phyloP scores from a whole-genome alignment of 2,888 invertebrate species.

The Phorcus lineatus region DNA sequence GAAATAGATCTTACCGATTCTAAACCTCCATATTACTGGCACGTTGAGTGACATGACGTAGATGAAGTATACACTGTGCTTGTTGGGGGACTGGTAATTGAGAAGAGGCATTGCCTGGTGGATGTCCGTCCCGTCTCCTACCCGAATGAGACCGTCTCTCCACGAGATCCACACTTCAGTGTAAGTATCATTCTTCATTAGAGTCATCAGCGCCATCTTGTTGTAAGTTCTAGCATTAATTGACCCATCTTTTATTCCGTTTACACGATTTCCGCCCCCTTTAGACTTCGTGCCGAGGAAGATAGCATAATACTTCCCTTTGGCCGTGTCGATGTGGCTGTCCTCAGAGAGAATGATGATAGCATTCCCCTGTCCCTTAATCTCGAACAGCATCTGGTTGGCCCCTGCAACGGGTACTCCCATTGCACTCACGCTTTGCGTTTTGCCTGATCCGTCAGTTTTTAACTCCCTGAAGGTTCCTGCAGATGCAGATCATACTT shows the following conservation, averaged over 20 bases:
- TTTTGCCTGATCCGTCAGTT: neutral
- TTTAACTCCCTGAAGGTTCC: neutral
- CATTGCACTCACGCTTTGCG: neutral
- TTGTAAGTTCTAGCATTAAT: neutral
- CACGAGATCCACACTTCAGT: neutral
- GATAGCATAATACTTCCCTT: neutral
- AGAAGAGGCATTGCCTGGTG: neutral
- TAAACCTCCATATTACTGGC: neutral
- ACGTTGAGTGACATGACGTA: neutral
- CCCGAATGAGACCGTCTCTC: neutral
- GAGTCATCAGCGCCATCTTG: neutral
- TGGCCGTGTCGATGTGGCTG: neutral
- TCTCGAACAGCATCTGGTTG: neutral
- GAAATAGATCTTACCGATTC: neutral
- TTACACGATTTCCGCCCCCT: neutral
- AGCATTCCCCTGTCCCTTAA: neutral
- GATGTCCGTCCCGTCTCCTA: neutral
- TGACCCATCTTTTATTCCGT: neutral
- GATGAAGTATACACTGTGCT: neutral
- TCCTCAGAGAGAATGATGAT: neutral
- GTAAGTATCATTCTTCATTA: neutral
- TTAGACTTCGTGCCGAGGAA: neutral
- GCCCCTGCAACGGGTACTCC: neutral
- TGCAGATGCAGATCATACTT: neutral
- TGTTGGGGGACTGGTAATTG: neutral